Evolutionary conservation across 2,113 vertebrate genomes (phyloP).

Genomic region (Sialia sialis): DNA sequence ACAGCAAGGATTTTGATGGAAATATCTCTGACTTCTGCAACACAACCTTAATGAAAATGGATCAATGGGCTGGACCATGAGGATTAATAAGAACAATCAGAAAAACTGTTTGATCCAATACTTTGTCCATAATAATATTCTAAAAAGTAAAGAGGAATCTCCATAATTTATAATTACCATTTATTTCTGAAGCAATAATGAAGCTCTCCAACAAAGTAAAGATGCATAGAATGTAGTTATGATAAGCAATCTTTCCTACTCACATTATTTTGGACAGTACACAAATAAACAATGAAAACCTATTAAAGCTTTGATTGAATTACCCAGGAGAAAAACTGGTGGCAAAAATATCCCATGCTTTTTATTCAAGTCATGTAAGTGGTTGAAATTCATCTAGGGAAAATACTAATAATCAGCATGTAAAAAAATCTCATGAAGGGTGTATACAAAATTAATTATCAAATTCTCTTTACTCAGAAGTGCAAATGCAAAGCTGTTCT

Average conservation of each 20-base stretch:
- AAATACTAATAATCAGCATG: neutral
- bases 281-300: neutral
- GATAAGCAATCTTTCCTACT: neutral
- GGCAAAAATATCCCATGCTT: fast-evolving
- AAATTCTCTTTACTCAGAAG: neutral
- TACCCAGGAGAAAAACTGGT: neutral
- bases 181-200: neutral
- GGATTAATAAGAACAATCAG: neutral
- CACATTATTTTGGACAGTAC: neutral
- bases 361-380: neutral
- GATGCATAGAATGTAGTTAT: neutral
- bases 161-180: neutral
- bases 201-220: neutral
- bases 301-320: neutral
- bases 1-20: neutral
- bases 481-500: neutral
- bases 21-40: neutral
- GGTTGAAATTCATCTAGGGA: neutral
- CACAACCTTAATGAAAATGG: neutral
- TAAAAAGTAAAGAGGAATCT: neutral
- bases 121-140: neutral
- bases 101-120: neutral
- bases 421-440: neutral
- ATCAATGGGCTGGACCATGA: neutral
- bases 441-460: neutral